Evolutionary conservation across 2,888 invertebrate species (phyloP).

Genomic region (Athalia cordata): DNA sequence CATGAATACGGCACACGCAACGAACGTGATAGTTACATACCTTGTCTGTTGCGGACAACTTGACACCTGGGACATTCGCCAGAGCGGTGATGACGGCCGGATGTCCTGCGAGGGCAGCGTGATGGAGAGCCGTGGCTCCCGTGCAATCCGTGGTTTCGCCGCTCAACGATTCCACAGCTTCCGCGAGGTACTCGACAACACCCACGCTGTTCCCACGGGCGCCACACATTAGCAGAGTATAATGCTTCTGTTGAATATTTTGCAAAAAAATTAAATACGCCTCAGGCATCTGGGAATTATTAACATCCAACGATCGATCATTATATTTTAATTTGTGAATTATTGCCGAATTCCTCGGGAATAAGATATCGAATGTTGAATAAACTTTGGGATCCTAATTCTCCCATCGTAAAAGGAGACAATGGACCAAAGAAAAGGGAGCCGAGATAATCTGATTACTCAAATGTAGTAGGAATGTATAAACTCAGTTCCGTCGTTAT

Average conservation of each 20-base stretch:
- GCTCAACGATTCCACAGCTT: slow-evolving; percentile 79
- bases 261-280: background rate
- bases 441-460: no score
- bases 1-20: no score
- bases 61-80: slow-evolving; percentile 77
- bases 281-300: no score
- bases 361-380: no score
- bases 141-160: slow-evolving; percentile 80
- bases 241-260: slow-evolving; percentile 76
- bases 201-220: slow-evolving; percentile 81
- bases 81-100: slow-evolving; percentile 79
- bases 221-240: slow-evolving; percentile 85
- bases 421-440: no score
- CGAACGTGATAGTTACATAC: slow-evolving; percentile 70
- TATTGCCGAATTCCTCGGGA: no score
- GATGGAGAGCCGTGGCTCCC: slow-evolving; percentile 84
- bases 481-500: no score
- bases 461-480: no score
- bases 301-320: no score
- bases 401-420: no score
- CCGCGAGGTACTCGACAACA: slow-evolving; percentile 76
- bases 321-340: no score
- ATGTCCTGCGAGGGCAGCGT: slow-evolving; percentile 85
- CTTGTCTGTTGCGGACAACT: slow-evolving; percentile 82
- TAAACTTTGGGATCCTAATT: no score